Percentiles rank a stretch among this genome's conserved stretches.
phyloP scores from a whole-genome alignment of 2,113 vertebrate genomes.

The Eudorcas thomsonii region DNA sequence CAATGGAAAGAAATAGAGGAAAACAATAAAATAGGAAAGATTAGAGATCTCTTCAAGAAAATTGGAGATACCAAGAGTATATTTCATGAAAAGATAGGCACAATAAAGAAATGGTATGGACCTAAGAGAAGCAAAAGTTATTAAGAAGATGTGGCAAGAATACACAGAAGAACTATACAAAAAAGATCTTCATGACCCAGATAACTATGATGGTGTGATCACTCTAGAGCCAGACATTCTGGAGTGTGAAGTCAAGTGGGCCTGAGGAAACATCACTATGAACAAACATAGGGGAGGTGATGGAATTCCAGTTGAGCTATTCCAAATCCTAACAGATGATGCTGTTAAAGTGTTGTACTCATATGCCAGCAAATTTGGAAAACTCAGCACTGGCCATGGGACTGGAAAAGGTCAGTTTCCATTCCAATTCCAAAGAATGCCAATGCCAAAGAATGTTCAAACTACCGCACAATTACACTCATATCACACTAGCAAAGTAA shows the following conservation, averaged over 20 bases:
- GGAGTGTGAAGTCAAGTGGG: not conserved
- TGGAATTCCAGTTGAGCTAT: not conserved
- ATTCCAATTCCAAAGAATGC: not conserved
- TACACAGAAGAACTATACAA: not conserved
- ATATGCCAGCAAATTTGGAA: not conserved
- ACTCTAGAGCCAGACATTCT: not conserved
- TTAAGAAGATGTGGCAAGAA: not conserved
- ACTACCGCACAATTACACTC: not conserved
- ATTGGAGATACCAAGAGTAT: not conserved
- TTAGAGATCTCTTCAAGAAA: not conserved
- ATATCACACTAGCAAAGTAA: not conserved
- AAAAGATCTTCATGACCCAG: not conserved
- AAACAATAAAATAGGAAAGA: not conserved
- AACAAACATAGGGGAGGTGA: not conserved
- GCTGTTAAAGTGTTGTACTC: not conserved
- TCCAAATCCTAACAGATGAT: not conserved
- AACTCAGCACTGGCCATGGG: not conserved
- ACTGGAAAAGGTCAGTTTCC: not conserved
- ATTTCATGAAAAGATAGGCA: not conserved
- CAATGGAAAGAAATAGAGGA: not conserved
- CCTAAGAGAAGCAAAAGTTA: not conserved
- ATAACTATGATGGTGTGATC: not conserved
- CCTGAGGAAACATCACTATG: not conserved
- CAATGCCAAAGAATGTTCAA: not conserved
- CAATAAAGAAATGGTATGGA: not conserved